These are phyloP conservation scores for Lochmaea crataegi DNA, from an alignment of 2,888 invertebrate genomes.

Conservation along the genomic window DNA sequence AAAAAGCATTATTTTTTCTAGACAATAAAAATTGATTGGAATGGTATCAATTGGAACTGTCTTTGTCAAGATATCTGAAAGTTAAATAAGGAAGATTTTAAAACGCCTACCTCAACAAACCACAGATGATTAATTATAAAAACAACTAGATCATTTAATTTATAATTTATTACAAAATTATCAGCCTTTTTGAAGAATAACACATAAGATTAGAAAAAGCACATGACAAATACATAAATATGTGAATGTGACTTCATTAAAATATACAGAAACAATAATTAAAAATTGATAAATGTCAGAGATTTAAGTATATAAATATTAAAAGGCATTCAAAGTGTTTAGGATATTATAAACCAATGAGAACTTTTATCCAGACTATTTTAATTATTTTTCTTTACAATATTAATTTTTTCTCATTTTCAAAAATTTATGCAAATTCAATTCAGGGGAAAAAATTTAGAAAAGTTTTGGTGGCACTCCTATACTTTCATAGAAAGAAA, in stretches of 20 bases:
- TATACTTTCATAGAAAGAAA: constrained; percentile 7
- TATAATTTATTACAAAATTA: constrained; percentile 32
- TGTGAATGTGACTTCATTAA: background rate
- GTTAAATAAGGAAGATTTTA: too few species aligned
- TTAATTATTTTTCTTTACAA: background rate
- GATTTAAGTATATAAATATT: background rate
- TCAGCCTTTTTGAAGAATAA: constrained; percentile 22
- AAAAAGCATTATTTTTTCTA: too few species aligned
- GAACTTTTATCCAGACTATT: background rate
- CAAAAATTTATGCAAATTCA: background rate
- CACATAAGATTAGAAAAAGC: constrained; percentile 18
- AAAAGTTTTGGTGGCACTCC: background rate
- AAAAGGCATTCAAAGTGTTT: background rate
- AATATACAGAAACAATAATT: background rate
- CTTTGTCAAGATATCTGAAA: too few species aligned
- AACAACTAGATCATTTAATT: background rate
- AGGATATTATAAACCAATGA: background rate
- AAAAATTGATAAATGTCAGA: background rate
- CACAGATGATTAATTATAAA: background rate
- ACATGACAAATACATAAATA: constrained; percentile 10
- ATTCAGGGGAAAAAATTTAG: background rate
- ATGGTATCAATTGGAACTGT: too few species aligned
- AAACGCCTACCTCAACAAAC: too few species aligned
- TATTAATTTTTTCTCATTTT: background rate
- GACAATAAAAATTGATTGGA: too few species aligned